phyloP scores from a whole-genome alignment of 2,797 vertebrate species.

The Pristis pectinata region DNA sequence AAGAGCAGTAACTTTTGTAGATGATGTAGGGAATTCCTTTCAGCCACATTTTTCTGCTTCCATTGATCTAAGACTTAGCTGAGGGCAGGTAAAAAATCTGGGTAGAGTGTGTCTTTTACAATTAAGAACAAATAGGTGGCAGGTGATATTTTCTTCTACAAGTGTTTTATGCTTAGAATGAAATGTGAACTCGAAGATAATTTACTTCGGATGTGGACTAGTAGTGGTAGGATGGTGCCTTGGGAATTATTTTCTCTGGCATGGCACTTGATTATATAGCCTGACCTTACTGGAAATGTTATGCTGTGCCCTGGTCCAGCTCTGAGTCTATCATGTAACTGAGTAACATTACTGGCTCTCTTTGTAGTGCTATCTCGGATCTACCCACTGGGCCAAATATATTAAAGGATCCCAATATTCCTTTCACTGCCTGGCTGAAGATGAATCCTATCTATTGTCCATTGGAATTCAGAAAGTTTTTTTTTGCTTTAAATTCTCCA shows the following conservation, averaged over 20 bases:
- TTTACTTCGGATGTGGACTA: not conserved
- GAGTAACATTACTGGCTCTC: not conserved
- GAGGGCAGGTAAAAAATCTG: not conserved
- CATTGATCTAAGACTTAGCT: too few relatives aligned
- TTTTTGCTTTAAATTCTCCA: not conserved
- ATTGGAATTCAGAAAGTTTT: not conserved
- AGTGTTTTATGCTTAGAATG: not conserved
- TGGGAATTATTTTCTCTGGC: slow-evolving; percentile 29
- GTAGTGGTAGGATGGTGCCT: not conserved
- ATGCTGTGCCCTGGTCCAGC: not conserved
- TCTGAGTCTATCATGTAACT: not conserved
- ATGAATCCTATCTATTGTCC: not conserved
- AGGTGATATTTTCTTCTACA: not conserved
- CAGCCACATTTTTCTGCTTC: not conserved
- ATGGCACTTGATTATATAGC: not conserved
- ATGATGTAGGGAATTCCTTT: not conserved
- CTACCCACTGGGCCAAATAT: not conserved
- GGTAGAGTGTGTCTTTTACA: not conserved
- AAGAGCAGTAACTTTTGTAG: too few relatives aligned
- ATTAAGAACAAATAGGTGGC: not conserved
- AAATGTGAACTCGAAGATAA: not conserved
- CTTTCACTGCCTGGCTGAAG: not conserved
- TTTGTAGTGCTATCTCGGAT: not conserved
- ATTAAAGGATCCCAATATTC: not conserved
- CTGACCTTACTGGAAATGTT: not conserved